Percentiles rank a stretch among this genome's conserved stretches.
phyloP scores from a whole-genome alignment of 2,797 vertebrate genomes.

The Pogoniulus pusillus region DNA sequence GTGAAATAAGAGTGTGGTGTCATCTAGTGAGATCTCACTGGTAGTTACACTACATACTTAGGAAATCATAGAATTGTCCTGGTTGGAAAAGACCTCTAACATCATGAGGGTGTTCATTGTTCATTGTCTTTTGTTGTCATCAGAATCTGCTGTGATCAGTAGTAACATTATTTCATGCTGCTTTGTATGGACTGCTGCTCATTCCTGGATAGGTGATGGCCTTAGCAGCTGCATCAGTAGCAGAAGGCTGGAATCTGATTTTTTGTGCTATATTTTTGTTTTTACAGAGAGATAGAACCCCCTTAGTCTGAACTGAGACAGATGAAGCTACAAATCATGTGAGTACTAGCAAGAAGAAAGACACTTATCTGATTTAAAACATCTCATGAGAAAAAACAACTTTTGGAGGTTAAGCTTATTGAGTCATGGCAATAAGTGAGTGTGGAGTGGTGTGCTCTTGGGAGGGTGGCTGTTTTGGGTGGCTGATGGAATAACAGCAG shows the following conservation, averaged over 20 bases:
- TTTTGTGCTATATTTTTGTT: not conserved
- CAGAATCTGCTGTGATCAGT: not conserved
- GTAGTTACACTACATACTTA: not conserved
- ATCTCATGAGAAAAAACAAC: not conserved
- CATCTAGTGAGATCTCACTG: not conserved
- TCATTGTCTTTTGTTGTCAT: not conserved
- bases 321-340: not conserved
- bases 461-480: not conserved
- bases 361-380: slow-evolving; percentile 19
- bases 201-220: not conserved
- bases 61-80: not conserved
- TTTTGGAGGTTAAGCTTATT: slow-evolving; percentile 14
- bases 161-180: not conserved
- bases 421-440: not conserved
- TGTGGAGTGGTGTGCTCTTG: not conserved
- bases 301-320: slow-evolving; percentile 2
- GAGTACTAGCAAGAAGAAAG: not conserved
- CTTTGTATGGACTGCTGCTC: not conserved
- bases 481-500: not conserved
- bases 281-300: not conserved
- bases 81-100: no score
- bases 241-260: not conserved
- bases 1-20: not conserved
- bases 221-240: not conserved
- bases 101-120: not conserved